These are phyloP conservation scores for Austrofundulus limnaeus DNA, from an alignment of 2,113 vertebrate genomes.

Conservation along the genomic window DNA sequence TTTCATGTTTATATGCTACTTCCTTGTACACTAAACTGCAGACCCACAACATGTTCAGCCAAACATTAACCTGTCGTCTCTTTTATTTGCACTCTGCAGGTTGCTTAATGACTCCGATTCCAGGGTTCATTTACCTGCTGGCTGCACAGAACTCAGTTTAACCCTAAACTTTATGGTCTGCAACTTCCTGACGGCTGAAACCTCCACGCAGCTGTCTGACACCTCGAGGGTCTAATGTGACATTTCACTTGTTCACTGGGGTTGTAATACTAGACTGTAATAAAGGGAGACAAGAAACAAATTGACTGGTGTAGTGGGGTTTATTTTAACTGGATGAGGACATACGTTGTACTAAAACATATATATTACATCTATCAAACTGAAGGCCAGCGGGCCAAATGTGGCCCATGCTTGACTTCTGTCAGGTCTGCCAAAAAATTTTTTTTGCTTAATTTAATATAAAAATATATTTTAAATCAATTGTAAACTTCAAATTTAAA, in stretches of 20 bases:
- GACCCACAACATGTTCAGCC: neutral
- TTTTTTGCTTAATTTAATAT: too few relatives aligned
- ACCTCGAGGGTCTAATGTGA: neutral
- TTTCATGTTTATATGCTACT: too few relatives aligned
- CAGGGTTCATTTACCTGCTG: neutral
- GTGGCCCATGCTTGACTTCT: too few relatives aligned
- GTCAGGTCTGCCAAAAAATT: too few relatives aligned
- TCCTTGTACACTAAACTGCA: neutral
- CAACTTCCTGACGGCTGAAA: neutral
- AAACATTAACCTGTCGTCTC: neutral
- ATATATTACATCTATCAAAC: too few relatives aligned
- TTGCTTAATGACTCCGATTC: slow-evolving; percentile 6
- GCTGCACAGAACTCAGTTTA: neutral
- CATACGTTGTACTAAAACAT: too few relatives aligned
- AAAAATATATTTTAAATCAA: too few relatives aligned
- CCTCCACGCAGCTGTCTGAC: neutral
- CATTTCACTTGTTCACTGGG: neutral
- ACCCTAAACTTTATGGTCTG: neutral
- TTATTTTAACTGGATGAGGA: too few relatives aligned
- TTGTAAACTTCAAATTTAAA: too few relatives aligned
- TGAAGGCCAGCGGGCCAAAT: too few relatives aligned
- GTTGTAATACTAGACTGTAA: neutral
- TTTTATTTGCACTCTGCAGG: slow-evolving; percentile 16
- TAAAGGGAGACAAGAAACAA: neutral
- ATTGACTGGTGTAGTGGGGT: too few relatives aligned